These are phyloP conservation scores for Siniperca obscura DNA, from an alignment of 2,797 vertebrate species.

Conservation along the genomic window DNA sequence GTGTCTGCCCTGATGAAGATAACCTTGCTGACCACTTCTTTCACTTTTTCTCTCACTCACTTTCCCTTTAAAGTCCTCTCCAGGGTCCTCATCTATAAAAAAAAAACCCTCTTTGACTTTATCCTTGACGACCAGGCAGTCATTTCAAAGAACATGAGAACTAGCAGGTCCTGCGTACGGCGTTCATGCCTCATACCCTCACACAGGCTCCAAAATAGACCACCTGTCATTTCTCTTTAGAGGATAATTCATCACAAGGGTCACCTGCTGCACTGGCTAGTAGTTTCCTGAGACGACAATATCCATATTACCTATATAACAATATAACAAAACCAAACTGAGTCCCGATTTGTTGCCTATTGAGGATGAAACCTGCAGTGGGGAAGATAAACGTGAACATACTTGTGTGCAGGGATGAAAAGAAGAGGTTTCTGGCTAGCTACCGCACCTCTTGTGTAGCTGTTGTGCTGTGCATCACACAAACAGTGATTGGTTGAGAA, in stretches of 20 bases:
- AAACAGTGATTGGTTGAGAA: no score
- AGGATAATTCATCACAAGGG: no score
- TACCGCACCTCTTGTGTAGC: background rate
- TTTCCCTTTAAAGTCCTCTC: conserved; percentile 14
- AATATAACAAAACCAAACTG: background rate
- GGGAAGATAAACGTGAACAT: background rate
- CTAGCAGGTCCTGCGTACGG: background rate
- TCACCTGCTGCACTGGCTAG: background rate
- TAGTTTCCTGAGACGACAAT: background rate
- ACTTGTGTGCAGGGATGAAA: background rate
- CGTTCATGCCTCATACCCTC: background rate
- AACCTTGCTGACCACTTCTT: conserved; percentile 37
- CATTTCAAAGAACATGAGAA: background rate
- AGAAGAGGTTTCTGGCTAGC: background rate
- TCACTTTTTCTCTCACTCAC: background rate
- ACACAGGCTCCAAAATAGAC: background rate
- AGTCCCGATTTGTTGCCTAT: background rate
- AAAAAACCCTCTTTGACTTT: background rate
- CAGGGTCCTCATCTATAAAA: conserved; percentile 18
- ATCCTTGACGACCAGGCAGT: background rate
- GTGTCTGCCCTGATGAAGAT: background rate
- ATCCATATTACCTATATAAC: background rate
- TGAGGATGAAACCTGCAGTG: background rate
- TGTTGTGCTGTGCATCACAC: no score
- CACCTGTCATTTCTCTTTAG: background rate